Base-by-base conservation (phyloP, 2,888 invertebrate genomes). In the Spialia ferax region DNA sequence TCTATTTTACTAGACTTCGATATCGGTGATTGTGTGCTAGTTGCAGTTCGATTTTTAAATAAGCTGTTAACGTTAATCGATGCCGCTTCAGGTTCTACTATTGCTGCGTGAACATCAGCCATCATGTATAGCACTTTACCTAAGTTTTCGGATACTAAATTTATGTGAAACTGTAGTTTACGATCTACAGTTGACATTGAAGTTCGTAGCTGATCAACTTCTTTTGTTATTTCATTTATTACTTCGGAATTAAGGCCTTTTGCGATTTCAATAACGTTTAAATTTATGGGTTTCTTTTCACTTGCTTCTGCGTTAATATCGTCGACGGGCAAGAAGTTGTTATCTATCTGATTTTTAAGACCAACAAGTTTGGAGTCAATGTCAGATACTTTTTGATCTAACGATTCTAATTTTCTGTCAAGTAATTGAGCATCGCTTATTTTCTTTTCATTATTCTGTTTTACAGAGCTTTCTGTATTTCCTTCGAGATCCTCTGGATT, bases 241-340 rank as follows among this genome's bases (percentile, higher is more conserved):
- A 97, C 96, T 88, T 97, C 97, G 23, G 96, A 94, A 84, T 96
- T 97, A 81, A 97, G 94, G n/a, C 97, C 96, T 88, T 97, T 97
- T 1, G 97, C 96, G 69, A 97, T 97, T 87, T 97, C 97, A 63
- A 97, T 95, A 13, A 97, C 96, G 82, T 97, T 97, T 94, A 97
- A 95, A 82, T 97, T 97, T 57, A 97, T 95, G 1, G 97, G 97
- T 80, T 97, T 97, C 88, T 97, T 97, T 87, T 97, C 97, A 79
- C 97, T 97, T 0, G 97, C 97, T 85, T 97, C 97, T 0, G 96
- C 97, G 79, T 97, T 97, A 70, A 97, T 96, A 78, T 97, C 97
- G 79, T 97, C 97, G 15, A 95, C 95, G 65, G 97, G 96, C 69
- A 97, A 89, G 79, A 97, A 96, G 83, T 97, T 97, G 79, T 95